These are phyloP conservation scores for Ondatra zibethicus DNA, from an alignment of 2,113 vertebrate species.

Conservation along the genomic window DNA sequence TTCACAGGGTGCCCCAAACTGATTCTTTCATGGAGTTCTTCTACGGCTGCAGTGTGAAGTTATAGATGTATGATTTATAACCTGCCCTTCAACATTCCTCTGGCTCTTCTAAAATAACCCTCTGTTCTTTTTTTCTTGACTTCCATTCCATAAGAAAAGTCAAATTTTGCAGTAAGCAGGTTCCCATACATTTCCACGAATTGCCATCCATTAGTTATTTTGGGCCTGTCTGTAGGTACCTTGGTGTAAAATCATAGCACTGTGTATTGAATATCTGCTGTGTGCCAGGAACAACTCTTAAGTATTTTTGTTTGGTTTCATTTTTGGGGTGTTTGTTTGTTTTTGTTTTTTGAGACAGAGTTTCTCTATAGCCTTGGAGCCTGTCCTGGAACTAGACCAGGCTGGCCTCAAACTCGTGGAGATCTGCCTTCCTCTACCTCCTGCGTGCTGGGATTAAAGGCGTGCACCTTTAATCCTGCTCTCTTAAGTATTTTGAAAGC, in stretches of 20 bases:
- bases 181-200: neutral
- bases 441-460: too few relatives aligned
- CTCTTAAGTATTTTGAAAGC: neutral
- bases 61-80: neutral
- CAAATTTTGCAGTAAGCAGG: neutral
- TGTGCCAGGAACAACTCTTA: neutral
- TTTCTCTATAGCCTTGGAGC: too few relatives aligned
- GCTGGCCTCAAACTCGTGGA: too few relatives aligned
- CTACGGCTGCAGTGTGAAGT: neutral
- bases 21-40: neutral
- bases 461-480: rapidly evolving
- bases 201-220: neutral
- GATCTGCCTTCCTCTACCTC: too few relatives aligned
- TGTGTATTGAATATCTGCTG: neutral
- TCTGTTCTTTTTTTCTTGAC: neutral
- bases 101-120: neutral
- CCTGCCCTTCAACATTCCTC: neutral
- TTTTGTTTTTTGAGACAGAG: too few relatives aligned
- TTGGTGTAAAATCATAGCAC: neutral
- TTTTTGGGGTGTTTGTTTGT: too few relatives aligned
- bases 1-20: neutral
- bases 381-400: too few relatives aligned
- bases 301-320: neutral
- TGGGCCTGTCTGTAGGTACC: neutral
- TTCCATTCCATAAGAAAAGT: constrained; percentile 16